A percentile compares a stretch with the other conserved stretches of the same genome.
Evolutionary conservation across 2,888 invertebrate genomes (phyloP).

Genomic region (Danaus chrysippus): DNA sequence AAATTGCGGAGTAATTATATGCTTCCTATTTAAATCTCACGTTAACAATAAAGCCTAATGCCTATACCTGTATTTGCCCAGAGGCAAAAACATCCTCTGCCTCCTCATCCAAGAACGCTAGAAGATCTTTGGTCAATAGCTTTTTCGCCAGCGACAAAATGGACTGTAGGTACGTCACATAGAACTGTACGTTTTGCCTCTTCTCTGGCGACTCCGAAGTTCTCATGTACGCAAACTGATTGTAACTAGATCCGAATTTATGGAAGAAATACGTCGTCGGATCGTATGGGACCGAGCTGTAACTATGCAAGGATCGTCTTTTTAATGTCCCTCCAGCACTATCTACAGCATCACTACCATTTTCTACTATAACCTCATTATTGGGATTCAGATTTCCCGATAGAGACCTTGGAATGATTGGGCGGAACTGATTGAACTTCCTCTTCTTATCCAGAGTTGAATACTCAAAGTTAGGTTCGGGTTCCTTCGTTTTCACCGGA

Average conservation of each 20-base stretch:
- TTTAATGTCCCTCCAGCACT: slow-evolving; percentile 58
- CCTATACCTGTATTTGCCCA: slow-evolving; percentile 79
- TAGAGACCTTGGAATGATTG: slow-evolving; percentile 94
- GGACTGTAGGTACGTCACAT: slow-evolving; percentile 88
- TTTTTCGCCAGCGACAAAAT: slow-evolving; percentile 90
- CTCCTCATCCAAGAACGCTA: slow-evolving; percentile 90
- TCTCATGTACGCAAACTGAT: slow-evolving; percentile 91
- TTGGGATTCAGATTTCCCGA: slow-evolving; percentile 89
- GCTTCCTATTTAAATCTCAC: neutral
- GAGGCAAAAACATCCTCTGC: slow-evolving; percentile 88
- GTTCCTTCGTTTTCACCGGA: slow-evolving; percentile 68
- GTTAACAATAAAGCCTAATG: neutral
- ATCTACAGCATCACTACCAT: slow-evolving; percentile 59
- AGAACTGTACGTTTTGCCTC: slow-evolving; percentile 82
- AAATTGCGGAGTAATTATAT: neutral
- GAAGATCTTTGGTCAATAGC: slow-evolving; percentile 89
- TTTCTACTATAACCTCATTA: slow-evolving; percentile 67
- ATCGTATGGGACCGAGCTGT: slow-evolving; percentile 86
- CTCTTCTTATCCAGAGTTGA: slow-evolving; percentile 80
- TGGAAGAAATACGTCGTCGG: slow-evolving; percentile 93
- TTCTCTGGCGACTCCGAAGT: slow-evolving; percentile 86
- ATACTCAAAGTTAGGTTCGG: slow-evolving; percentile 64
- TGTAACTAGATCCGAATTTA: slow-evolving; percentile 95
- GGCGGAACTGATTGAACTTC: slow-evolving; percentile 86
- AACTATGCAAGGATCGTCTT: slow-evolving; percentile 74